Evolutionary conservation across 64 coral and sea anemone genomes (phyloP).

Genomic region (Montipora sp.): DNA sequence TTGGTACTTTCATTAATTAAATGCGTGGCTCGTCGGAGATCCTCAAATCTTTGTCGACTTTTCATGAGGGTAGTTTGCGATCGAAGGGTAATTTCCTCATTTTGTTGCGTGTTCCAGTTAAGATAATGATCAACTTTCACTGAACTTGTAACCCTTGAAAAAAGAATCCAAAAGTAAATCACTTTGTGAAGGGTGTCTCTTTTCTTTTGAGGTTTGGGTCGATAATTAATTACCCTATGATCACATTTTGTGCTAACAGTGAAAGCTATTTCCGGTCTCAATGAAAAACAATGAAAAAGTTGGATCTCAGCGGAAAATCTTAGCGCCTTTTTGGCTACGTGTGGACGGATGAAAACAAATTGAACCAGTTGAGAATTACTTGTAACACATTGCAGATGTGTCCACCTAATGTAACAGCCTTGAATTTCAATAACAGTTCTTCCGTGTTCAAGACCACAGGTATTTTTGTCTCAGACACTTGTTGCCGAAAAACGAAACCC

Average conservation of each 20-base stretch:
- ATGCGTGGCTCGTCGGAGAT: too few relatives aligned
- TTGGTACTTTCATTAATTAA: background rate
- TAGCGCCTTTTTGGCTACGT: background rate
- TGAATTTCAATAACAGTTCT: background rate
- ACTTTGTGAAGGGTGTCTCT: background rate
- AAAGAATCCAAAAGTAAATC: background rate
- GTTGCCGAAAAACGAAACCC: background rate
- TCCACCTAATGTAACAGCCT: background rate
- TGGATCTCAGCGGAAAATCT: background rate
- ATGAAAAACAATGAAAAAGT: background rate
- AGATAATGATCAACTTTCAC: background rate
- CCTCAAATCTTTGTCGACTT: background rate
- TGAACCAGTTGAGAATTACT: background rate
- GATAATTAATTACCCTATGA: background rate
- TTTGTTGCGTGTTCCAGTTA: background rate
- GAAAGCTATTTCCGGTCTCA: background rate
- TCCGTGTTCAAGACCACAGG: background rate
- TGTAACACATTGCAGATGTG: background rate
- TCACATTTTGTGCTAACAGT: background rate
- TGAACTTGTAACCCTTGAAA: background rate
- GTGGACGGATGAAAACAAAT: background rate
- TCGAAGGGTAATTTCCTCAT: background rate
- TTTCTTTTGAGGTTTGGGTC: background rate
- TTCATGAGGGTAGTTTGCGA: background rate
- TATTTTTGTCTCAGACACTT: background rate